Percentiles rank a stretch among this genome's conserved stretches.
Evolutionary conservation across 2,113 vertebrate species (phyloP).

Genomic region (Caretta caretta): DNA sequence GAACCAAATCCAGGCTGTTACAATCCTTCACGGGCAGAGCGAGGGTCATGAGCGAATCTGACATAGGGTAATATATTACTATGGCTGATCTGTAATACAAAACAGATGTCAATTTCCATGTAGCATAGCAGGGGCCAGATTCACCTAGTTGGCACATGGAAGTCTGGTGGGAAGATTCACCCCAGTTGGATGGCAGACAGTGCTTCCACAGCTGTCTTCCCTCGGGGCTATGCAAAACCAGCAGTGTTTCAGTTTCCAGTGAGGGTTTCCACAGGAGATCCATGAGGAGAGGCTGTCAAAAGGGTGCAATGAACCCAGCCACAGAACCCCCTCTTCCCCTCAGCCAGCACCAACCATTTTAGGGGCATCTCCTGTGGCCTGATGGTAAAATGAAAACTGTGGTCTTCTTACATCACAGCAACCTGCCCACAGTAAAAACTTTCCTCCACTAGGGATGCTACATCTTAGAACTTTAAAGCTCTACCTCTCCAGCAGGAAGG

Average conservation of each 20-base stretch:
- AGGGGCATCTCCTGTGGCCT: neutral
- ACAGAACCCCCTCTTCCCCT: neutral
- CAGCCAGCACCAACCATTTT: accelerated
- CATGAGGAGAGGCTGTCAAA: neutral
- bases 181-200: neutral
- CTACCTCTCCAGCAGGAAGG: neutral
- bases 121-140: neutral
- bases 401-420: neutral
- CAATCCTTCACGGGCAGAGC: neutral
- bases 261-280: neutral
- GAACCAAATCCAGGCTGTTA: neutral
- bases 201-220: neutral
- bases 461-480: neutral
- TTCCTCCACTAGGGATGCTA: neutral
- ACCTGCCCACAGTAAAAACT: neutral
- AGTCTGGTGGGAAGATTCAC: neutral
- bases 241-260: neutral
- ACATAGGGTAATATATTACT: accelerated
- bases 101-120: neutral
- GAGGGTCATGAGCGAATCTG: neutral
- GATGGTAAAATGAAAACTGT: neutral
- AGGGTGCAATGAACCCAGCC: neutral
- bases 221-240: neutral
- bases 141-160: neutral
- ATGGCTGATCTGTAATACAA: neutral